These are phyloP conservation scores for Melipona beecheii DNA, from an alignment of 2,888 invertebrate species.

Conservation along the genomic window DNA sequence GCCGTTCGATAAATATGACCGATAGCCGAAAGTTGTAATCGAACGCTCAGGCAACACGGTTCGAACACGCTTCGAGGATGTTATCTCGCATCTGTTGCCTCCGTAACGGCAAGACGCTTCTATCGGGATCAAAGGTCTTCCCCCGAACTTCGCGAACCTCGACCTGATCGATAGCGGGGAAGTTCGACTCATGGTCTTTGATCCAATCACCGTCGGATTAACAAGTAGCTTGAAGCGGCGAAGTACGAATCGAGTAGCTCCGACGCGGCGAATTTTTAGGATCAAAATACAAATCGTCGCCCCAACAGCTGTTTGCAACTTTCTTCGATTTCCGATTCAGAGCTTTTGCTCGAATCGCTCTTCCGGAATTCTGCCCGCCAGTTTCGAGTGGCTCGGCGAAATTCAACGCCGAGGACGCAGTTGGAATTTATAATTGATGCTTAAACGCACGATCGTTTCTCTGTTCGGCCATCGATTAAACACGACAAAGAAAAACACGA, in stretches of 20 bases:
- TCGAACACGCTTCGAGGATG: slow-evolving; percentile 1
- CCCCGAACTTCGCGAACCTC: not conserved
- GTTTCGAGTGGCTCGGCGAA: too few species aligned
- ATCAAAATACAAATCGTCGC: not conserved
- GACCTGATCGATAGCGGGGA: not conserved
- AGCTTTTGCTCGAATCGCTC: not conserved
- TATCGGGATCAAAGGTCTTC: slow-evolving; percentile 5
- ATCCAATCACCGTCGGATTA: not conserved
- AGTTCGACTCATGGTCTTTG: slow-evolving; percentile 11
- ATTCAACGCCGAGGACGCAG: too few species aligned
- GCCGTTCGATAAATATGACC: not conserved
- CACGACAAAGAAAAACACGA: not conserved
- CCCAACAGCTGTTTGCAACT: not conserved
- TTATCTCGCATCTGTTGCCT: slow-evolving; percentile 23
- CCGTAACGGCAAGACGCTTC: not conserved
- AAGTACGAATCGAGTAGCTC: too few species aligned
- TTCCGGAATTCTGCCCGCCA: too few species aligned
- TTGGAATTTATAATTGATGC: not conserved
- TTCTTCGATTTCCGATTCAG: not conserved
- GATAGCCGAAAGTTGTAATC: not conserved
- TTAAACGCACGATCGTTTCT: not conserved
- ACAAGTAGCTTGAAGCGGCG: not conserved
- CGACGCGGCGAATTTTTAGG: too few species aligned
- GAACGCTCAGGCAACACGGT: not conserved
- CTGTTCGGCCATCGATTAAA: not conserved